Conservation (phyloP, 2,113 vertebrate species). For the Leucopsar rothschildi region DNA sequence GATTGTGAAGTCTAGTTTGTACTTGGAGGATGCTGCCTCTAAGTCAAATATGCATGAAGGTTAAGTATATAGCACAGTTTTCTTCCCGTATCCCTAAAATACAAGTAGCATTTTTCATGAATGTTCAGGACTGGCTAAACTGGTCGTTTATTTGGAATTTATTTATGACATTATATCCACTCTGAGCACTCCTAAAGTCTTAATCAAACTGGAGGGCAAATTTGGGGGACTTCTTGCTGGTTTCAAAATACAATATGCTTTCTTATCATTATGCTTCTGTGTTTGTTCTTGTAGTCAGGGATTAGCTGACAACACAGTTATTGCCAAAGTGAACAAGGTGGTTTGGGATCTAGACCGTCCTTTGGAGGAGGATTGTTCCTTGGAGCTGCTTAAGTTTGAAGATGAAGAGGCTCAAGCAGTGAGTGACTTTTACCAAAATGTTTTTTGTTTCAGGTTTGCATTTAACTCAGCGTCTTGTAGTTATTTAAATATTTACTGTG, state of each 20-base stretch:
- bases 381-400: constrained; percentile 95
- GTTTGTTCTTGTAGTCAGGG: constrained; percentile 82
- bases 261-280: background rate
- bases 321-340: constrained; percentile 88
- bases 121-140: background rate
- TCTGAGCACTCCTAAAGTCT: background rate
- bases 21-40: background rate
- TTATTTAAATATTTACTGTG: background rate
- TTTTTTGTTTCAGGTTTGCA: background rate
- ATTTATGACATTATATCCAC: background rate
- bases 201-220: background rate
- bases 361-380: constrained; percentile 86
- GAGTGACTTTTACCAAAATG: constrained; percentile 58
- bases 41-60: background rate
- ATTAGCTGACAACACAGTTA: constrained; percentile 90
- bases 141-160: background rate
- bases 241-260: background rate
- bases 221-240: background rate
- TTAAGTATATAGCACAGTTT: background rate
- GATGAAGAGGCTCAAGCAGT: constrained; percentile 96
- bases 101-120: background rate
- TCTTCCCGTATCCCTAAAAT: background rate
- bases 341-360: constrained; percentile 97
- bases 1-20: background rate
- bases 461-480: background rate